Percentiles rank a stretch among this genome's conserved stretches.
Evolutionary conservation across 92 coral and sea anemone genomes (phyloP).

Genomic region (Desmophyllum pertusum): DNA sequence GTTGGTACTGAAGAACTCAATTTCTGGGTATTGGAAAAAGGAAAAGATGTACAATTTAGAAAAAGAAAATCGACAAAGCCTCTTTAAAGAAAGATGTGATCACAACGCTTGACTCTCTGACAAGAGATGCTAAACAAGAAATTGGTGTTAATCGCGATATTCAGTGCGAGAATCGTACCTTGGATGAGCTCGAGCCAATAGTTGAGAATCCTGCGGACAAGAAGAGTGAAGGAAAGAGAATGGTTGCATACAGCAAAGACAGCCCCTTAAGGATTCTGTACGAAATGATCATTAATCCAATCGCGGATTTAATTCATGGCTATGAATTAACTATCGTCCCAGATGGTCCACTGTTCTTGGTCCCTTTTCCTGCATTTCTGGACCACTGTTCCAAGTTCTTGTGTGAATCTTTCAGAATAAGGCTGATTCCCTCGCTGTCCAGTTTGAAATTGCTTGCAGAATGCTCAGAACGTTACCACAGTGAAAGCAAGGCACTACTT

Average conservation of each 20-base stretch:
- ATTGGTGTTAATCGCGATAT: neutral
- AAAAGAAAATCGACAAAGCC: neutral
- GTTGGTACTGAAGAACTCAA: neutral
- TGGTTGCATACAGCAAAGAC: neutral
- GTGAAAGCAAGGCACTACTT: neutral
- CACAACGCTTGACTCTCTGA: neutral
- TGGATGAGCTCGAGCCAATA: no score
- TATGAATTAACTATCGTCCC: neutral
- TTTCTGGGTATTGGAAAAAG: neutral
- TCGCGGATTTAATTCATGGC: neutral
- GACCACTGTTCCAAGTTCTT: neutral
- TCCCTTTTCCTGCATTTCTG: neutral
- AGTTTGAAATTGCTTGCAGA: neutral
- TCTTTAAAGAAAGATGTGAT: neutral
- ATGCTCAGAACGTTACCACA: neutral
- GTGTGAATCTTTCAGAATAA: neutral
- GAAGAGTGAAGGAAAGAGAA: no score
- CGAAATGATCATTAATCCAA: neutral
- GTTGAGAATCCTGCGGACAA: no score
- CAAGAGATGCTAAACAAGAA: neutral
- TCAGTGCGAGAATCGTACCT: no score
- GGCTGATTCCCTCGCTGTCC: neutral
- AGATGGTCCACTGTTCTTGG: neutral
- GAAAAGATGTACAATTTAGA: neutral
- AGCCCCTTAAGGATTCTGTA: no score